Base-by-base conservation (phyloP, 2,888 invertebrate genomes). In the Cerastis leucographa region DNA sequence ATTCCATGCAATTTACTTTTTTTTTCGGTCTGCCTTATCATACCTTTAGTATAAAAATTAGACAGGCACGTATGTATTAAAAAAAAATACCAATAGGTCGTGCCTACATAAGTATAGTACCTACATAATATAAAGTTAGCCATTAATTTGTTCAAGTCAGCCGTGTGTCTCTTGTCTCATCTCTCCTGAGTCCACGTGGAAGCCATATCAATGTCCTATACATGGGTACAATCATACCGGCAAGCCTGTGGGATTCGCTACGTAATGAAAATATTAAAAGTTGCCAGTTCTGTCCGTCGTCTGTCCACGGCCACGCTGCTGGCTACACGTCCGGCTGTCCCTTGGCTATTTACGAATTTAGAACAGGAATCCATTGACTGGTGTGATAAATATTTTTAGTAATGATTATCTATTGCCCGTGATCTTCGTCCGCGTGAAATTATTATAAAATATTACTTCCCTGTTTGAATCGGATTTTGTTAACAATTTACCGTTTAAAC, bases 181-280 rank as follows among this genome's bases (percentile, higher is more conserved):
- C n/a, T n/a, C 54, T 74, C n/a, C 62, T 44, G 35, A 64, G 29
- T 78, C 56, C 46, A 79, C 73, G 9, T 66, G 1, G 49, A 66
- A 74, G 44, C 40, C 54, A 76, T 72, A 66, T 69, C 82, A 64
- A 65, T 71, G 44, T 71, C 29, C 62, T 29, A 62, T 71, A 78
- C 25, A 42, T 69, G 54, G 11, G 49, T 74, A 79, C 59, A 68
- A 68, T 74, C 66, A 65, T 56, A 51, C 46, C 6, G 65, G 25
- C 14, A 61, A 62, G 78, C 87, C 90, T 70, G 51, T 70, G 90
- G 89, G 90, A 90, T 75, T 82, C 78, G 82, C 73, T 86, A 89
- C 90, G 88, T 92, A 92, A 92, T 93, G 92, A 92, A 92, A 93
- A 92, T 93, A 91, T 92, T 91, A 90, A 90, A 91, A 92, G 90